Evolutionary conservation across 2,888 invertebrate genomes (phyloP).

Genomic region (Temnothorax unifasciatus): DNA sequence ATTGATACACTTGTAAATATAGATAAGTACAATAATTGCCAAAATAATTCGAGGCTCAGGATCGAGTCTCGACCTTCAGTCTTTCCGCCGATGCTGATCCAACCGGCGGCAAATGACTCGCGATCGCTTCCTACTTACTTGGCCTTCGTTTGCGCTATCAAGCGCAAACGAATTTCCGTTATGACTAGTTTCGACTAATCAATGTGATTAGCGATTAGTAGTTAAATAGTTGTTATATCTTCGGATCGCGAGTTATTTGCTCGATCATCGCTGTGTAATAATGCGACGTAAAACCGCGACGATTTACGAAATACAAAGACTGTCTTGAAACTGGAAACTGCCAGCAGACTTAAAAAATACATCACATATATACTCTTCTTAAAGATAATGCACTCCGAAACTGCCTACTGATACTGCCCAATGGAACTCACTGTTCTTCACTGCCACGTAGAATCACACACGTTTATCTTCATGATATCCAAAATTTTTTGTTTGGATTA

Average conservation of each 20-base stretch:
- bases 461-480: not conserved
- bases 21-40: conserved; percentile 78
- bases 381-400: conserved; percentile 15
- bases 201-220: not conserved
- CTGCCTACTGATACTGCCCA: conserved; percentile 24
- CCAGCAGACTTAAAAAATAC: not conserved
- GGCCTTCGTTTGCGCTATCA: conserved; percentile 13
- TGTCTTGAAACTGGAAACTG: conserved; percentile 52
- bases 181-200: conserved; percentile 1
- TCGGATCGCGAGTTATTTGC: conserved; percentile 44
- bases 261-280: not conserved
- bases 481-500: not conserved
- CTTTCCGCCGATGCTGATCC: conserved; percentile 51
- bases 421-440: conserved; percentile 1
- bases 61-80: conserved; percentile 66
- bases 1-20: conserved; percentile 73
- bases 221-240: conserved; percentile 16
- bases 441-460: not conserved
- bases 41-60: conserved; percentile 69
- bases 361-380: not conserved
- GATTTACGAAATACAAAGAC: conserved; percentile 53
- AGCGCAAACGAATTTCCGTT: conserved; percentile 15
- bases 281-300: conserved; percentile 44
- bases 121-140: conserved; percentile 17
- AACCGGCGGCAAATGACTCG: conserved; percentile 49